Base-by-base conservation (phyloP, 2,888 invertebrate genomes). In the Amorpha juglandis region DNA sequence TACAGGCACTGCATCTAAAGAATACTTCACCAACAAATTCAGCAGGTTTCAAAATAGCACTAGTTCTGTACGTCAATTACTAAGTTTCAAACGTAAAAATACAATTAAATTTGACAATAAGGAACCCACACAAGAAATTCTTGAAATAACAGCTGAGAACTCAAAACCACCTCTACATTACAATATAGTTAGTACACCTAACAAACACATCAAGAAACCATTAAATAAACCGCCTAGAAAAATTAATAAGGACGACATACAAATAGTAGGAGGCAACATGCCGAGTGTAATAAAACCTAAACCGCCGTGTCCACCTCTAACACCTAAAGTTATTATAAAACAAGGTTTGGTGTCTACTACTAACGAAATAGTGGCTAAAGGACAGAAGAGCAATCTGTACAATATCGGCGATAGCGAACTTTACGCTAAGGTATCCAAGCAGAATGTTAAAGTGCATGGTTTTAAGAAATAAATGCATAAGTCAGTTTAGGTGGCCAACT, bases 321-420 rank as follows among this genome's bases (percentile, higher is more conserved):
- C 70, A 64, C 79, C 85, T 77, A 82, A 81, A 72, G 94, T 94
- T 65, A 95, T 96, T 72, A 92, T 94, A 69, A 95, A 94, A 66
- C 89, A 94, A 64, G 94, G 94, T 69, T 87, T 96, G 67, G 91
- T 95, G 4, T 96, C 94, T 0, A 96, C 96, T 3, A 96, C 96
- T 51, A 96, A 96, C 80, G 90, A 93, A 69, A 84, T 85, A 78
- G 78, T 88, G 14, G 72, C 78, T 7, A 82, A 81, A 69, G 69
- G 75, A 42, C 76, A 73, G 14, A 78, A 77, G n/a, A 69, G 64
- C 64, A 70, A 74, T 14, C 72, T 82, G 74, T 73, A 75, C 65
- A 77, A 72, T 67, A 75, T 79, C 50, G 75, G 77, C 3, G 70
- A 71, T 58, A 79, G 68, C 52, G 78, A 71, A 1, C 63, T 80